These are phyloP conservation scores for Hirtodrosophila trivittata DNA, from an alignment of 2,888 invertebrate species.

Conservation along the genomic window DNA sequence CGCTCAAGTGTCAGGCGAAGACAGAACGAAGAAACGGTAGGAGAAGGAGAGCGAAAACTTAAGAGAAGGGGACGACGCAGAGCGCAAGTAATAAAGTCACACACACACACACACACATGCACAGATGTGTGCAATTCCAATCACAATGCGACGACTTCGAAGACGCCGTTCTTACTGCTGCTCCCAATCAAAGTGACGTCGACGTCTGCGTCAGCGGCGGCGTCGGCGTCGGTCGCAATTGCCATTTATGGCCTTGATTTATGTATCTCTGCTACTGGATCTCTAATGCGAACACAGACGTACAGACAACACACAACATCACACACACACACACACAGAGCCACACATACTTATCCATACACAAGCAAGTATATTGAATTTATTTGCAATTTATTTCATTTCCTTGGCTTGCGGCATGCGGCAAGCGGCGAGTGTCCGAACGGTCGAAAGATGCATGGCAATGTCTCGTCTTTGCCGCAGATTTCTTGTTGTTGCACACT, in stretches of 20 bases:
- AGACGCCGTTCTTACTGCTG: constrained; percentile 25
- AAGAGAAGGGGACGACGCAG: constrained; percentile 1
- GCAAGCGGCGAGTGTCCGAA: constrained; percentile 46
- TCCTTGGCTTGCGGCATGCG: constrained; percentile 71
- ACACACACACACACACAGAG: constrained; percentile 29
- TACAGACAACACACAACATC: constrained; percentile 17
- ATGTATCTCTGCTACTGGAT: constrained; percentile 75
- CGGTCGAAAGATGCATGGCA: constrained; percentile 50
- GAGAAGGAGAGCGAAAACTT: constrained; percentile 16
- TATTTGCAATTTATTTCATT: constrained; percentile 76
- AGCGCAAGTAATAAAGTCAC: constrained; percentile 7
- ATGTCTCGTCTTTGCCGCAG: constrained; percentile 44
- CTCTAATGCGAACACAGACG: constrained; percentile 68
- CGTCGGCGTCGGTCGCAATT: constrained; percentile 63
- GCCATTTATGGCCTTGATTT: constrained; percentile 77
- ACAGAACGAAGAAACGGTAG: constrained; percentile 16
- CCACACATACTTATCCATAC: constrained; percentile 8
- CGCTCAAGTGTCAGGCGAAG: constrained; percentile 53
- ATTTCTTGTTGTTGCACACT: constrained; percentile 39
- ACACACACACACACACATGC: neutral
- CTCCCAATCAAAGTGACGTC: constrained; percentile 70
- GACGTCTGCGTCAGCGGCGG: constrained; percentile 16
- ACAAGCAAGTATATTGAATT: constrained; percentile 64
- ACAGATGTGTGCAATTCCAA: constrained; percentile 42
- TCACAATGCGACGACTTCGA: constrained; percentile 38